Conservation (phyloP, 2,797 vertebrate species). For the Gallinago stenura region DNA sequence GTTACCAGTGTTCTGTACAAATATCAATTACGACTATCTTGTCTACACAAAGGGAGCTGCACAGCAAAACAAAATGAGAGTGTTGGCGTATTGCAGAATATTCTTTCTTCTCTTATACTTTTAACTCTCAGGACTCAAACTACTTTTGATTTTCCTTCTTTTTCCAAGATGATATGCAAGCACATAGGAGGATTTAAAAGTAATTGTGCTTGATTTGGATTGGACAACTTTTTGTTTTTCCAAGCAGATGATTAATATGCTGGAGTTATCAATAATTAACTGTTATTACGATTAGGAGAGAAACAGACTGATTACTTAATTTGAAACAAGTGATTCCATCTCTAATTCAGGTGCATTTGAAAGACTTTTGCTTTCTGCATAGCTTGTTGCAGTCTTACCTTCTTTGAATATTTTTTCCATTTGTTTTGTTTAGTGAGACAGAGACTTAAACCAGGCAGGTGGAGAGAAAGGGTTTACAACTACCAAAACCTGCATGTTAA, state of each 20-base stretch:
- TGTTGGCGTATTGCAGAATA: neutral
- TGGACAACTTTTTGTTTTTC: neutral
- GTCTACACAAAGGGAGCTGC: neutral
- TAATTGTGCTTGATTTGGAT: neutral
- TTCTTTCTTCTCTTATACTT: neutral
- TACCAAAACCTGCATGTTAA: neutral
- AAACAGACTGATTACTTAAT: neutral
- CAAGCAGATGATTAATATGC: neutral
- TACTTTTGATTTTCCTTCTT: neutral
- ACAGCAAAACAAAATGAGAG: neutral
- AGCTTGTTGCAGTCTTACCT: neutral
- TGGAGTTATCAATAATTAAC: neutral
- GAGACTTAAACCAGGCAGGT: neutral
- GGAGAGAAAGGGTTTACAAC: neutral
- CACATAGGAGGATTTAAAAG: neutral
- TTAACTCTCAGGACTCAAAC: neutral
- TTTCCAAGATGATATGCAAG: neutral
- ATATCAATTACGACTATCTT: neutral
- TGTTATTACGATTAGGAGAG: neutral
- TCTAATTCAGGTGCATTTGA: neutral
- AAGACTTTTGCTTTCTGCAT: neutral
- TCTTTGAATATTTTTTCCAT: neutral
- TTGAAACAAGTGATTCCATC: neutral
- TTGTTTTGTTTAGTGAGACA: neutral
- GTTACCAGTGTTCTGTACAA: neutral